Conservation (phyloP, 2,113 vertebrate species). For the Phalacrocorax carbo region DNA sequence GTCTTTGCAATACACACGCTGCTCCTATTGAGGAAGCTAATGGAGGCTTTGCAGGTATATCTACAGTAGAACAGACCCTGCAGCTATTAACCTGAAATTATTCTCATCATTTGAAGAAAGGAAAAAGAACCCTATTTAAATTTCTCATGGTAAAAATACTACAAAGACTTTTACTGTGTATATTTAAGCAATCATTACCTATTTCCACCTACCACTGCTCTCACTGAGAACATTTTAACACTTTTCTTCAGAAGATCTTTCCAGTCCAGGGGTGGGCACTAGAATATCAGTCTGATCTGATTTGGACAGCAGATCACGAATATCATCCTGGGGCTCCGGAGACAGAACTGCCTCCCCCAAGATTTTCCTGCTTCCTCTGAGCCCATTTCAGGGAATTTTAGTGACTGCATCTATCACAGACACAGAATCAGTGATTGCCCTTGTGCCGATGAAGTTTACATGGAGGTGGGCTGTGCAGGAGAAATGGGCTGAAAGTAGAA, state of each 20-base stretch:
- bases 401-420: neutral
- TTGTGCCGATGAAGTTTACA: neutral
- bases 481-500: neutral
- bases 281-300: neutral
- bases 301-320: neutral
- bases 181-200: neutral
- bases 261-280: neutral
- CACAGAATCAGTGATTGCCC: neutral
- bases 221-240: neutral
- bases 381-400: neutral
- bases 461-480: neutral
- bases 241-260: neutral
- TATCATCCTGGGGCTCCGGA: neutral
- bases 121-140: neutral
- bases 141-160: neutral
- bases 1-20: neutral
- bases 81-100: neutral
- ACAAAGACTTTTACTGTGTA: neutral
- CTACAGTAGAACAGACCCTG: neutral
- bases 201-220: neutral
- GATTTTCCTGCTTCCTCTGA: neutral
- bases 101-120: conserved; percentile 6
- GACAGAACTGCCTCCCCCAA: neutral
- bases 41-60: neutral
- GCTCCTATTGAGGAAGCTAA: neutral